Evolutionary conservation across 2,888 invertebrate species (phyloP), one percentile per base, ranked within the genome.

Genomic region (Ennomos erosarius): DNA sequence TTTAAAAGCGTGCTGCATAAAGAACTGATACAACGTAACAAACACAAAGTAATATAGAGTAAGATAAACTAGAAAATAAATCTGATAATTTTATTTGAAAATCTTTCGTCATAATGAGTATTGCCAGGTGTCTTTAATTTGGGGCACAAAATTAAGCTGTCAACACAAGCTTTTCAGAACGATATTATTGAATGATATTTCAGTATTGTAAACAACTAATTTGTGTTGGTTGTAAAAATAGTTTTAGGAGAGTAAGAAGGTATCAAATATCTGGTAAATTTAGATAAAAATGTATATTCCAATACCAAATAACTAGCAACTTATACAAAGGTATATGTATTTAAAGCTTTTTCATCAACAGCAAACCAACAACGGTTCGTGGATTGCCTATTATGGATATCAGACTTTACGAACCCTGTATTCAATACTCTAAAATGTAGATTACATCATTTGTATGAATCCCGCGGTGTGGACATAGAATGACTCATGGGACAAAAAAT

Each of bases 321-420:
- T 26, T 16, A 5, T 26, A 43, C 8, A 26, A 16, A 9, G 9
- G 43, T 16, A 53, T 33, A 55, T 13, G 51, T 33, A 37, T 58
- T 34, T 33, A 57, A 74, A 78, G 78, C 76, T 82, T 78, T 39
- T 61, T 57, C 33, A 76, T 77, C 74, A 79, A 76, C 71, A 75
- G 79, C 78, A 78, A 61, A 75, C 77, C 74, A 78, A 76, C 71
- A 75, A 79, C 78, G 78, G 75, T 75, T 87, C 87, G 84, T 88
- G 87, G 78, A 78, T 80, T 81, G 73, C 85, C 85, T 86, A 86
- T 85, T 88, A 87, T 67, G 85, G 87, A 74, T 71, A 37, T 76
- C 75, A 70, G 70, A 76, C 71, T 82, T 82, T 82, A 81, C 77
- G 82, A 81, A 76, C 79, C 77, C 67, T 73, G 71, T 67, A 74